Percentiles rank a stretch among this genome's conserved stretches.
These are phyloP conservation scores for Aspidiotus destructor DNA, from an alignment of 2,888 invertebrate genomes.

Conservation along the genomic window DNA sequence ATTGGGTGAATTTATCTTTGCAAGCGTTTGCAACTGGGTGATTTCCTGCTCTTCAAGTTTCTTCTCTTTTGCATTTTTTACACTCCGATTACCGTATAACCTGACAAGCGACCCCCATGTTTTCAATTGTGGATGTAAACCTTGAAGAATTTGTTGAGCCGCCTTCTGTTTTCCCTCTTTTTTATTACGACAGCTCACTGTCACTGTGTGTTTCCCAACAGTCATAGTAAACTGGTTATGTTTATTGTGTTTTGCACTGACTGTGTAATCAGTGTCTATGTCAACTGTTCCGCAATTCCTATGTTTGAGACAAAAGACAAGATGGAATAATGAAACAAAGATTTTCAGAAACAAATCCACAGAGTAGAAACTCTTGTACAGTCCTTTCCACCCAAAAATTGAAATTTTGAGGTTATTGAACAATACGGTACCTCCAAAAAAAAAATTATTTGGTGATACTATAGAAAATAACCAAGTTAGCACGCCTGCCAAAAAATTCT, in stretches of 20 bases:
- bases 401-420: not conserved
- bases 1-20: slow-evolving; percentile 82
- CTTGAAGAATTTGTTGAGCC: slow-evolving; percentile 82
- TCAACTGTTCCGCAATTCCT: slow-evolving; percentile 86
- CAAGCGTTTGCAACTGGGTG: slow-evolving; percentile 77
- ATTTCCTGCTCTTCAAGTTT: slow-evolving; percentile 88
- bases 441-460: no score
- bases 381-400: no score
- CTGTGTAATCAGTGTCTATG: slow-evolving; percentile 74
- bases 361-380: not conserved
- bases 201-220: slow-evolving; percentile 83
- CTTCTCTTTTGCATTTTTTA: slow-evolving; percentile 83
- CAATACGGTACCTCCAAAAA: no score
- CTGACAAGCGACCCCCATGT: slow-evolving; percentile 90
- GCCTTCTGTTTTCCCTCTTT: slow-evolving; percentile 93
- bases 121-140: slow-evolving; percentile 84
- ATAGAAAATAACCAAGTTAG: no score
- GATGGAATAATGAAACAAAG: not conserved
- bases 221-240: slow-evolving; percentile 83
- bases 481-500: no score
- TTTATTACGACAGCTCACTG: slow-evolving; percentile 88
- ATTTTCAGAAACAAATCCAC: not conserved
- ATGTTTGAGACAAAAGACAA: no score
- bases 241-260: slow-evolving; percentile 67
- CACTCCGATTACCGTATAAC: slow-evolving; percentile 82